Percentiles rank a stretch among this genome's conserved stretches.
phyloP scores from a whole-genome alignment of 2,113 vertebrate genomes.

The Carlito syrichta region DNA sequence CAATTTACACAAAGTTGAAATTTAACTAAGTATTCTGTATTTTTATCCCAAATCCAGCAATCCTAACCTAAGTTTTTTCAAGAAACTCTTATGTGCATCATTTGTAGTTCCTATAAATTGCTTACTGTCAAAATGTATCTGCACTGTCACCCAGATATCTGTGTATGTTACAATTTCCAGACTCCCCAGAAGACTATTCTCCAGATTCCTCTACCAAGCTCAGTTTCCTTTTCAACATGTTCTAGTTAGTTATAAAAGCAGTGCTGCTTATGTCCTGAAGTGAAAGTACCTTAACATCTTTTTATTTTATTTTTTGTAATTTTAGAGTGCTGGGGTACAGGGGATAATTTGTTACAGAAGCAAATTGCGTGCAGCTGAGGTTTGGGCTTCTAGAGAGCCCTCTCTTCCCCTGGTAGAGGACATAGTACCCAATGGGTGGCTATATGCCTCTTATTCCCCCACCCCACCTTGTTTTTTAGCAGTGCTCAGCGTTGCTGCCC shows the following conservation, averaged over 20 bases:
- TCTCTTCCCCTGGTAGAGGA: no score
- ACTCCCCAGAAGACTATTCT: neutral
- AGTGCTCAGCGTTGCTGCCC: no score
- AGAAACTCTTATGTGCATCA: slow-evolving; percentile 60
- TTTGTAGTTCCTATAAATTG: slow-evolving; percentile 65
- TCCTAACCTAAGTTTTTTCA: slow-evolving; percentile 19
- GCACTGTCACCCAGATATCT: neutral
- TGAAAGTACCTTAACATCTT: neutral
- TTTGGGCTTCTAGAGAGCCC: no score
- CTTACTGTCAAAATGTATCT: slow-evolving; percentile 25
- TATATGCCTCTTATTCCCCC: no score
- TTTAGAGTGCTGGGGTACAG: no score
- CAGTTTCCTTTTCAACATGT: neutral
- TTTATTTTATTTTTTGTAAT: no score
- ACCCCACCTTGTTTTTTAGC: no score
- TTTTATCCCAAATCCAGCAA: slow-evolving; percentile 1
- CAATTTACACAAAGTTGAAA: neutral
- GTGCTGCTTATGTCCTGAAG: neutral
- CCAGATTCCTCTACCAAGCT: neutral
- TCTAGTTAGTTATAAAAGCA: neutral
- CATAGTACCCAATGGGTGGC: no score
- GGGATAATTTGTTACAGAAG: no score
- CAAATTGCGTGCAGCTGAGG: no score
- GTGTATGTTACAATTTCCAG: neutral
- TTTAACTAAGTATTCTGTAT: neutral